Evolutionary conservation across 1,140 invertebrate genomes (phyloP), one percentile per base, ranked within the genome.

Genomic region (Anastatus disparis): DNA sequence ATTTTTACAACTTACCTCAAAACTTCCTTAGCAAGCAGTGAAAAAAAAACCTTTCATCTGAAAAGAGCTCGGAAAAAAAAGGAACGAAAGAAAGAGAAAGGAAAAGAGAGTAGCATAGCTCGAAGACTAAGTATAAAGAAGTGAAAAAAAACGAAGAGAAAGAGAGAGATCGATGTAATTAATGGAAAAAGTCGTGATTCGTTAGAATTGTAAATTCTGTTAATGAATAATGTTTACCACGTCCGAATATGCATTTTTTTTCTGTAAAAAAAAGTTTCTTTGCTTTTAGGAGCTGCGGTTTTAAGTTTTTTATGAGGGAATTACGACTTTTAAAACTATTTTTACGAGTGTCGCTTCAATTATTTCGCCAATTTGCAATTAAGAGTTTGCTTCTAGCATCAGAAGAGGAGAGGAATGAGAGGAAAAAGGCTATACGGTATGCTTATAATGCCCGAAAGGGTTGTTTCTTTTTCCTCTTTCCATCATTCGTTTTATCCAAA

Each of bases 351-450:
- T 66, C 70, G 81, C 82, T 82, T 83, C 81, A 83, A 83, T 83
- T 83, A 83, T 83, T 83, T 82, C 80, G 79, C 81, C 81, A 83
- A 83, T 83, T 83, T 82, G 81, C 81, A 83, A 83, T 83, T 83
- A 83, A 82, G 80, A 81, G 78, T 73, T 67, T 35, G 71, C 73
- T 74, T 42, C 24, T n/a, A n/a, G n/a, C n/a, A n/a, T n/a, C n/a
- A n/a, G n/a, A n/a, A n/a, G n/a, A n/a, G n/a, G n/a, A n/a, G n/a
- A n/a, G n/a, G n/a, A n/a, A n/a, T n/a, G n/a, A n/a, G n/a, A n/a
- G n/a, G n/a, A n/a, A n/a, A n/a, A n/a, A n/a, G n/a, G 63, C 61
- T 56, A 38, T 62, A 38, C 65, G 56, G 68, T 40, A 52, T 62
- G 38, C 46, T 48, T 53, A 64, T 70, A 63, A 59, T 64, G 67